Base-by-base conservation (phyloP, 2,797 vertebrate species). In the Fringilla coelebs region DNA sequence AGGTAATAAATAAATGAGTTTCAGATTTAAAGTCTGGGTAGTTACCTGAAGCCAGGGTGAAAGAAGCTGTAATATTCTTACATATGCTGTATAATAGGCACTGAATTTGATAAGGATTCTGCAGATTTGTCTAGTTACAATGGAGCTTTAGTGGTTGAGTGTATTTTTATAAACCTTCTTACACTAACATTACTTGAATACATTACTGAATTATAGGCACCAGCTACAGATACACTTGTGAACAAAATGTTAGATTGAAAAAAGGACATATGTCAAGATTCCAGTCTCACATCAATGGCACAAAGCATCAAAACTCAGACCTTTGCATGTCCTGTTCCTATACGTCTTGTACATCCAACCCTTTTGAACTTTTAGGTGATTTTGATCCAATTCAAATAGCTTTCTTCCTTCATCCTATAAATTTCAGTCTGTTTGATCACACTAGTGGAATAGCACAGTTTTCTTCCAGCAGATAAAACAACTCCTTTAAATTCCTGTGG, bases 401-500 rank as follows among this genome's bases (percentile, higher is more conserved):
- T 85, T 87, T 38, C 34, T 89, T 84, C 52, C 73, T 75, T 85
- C 66, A 48, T 58, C 46, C 73, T 80, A 31, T 78, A 86, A 79
- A 83, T 88, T 93, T 88, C 61, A 71, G n/a, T 72, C 60, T 93
- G 26, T 80, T 96, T 8, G 4, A 75, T 88, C 85, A 88, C 66
- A 40, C 49, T 36, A 29, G 66, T 70, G 58, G 48, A 94, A 84
- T 31, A 86, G 52, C 25, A 68, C 24, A 63, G 34, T 41, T 93
- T 94, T 93, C 48, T 88, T 95, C 38, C 65, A 95, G 45, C 52
- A 92, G 94, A 86, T 93, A 82, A 93, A 97, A 93, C 60, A 90
- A 60, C 77, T 74, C 68, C 49, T 86, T 92, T 94, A 96, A 96
- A 96, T 97, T 95, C 86, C 70, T 97, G 84, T 85, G 88, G 79